Evolutionary conservation across 2,113 vertebrate genomes (phyloP).

Genomic region (Rhineura floridana): DNA sequence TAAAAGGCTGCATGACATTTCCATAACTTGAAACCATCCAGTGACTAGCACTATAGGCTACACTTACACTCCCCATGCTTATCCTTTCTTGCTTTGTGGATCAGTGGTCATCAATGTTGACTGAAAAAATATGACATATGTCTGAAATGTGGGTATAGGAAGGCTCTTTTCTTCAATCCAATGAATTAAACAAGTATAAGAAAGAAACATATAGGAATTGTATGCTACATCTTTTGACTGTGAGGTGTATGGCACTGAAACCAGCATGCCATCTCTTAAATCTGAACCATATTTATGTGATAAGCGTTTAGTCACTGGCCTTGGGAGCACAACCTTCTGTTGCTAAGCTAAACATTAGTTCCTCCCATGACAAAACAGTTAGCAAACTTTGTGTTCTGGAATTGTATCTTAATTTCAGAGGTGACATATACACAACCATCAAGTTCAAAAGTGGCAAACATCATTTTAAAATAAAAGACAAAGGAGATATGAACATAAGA

Average conservation of each 20-base stretch:
- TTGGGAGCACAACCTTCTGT: not conserved
- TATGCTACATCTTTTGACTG: not conserved
- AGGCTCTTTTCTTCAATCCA: not conserved
- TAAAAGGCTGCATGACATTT: not conserved
- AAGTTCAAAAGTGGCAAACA: slow-evolving; percentile 55
- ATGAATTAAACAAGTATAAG: not conserved
- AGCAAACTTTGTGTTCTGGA: slow-evolving; percentile 48
- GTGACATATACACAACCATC: slow-evolving; percentile 56
- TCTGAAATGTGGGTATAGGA: too few relatives aligned
- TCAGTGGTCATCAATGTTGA: not conserved
- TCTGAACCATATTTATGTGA: not conserved
- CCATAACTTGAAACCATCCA: not conserved
- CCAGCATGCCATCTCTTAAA: not conserved
- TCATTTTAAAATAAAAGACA: slow-evolving; percentile 47
- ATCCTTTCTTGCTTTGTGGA: not conserved
- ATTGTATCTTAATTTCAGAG: slow-evolving; percentile 46
- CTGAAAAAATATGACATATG: too few relatives aligned
- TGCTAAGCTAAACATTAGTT: slow-evolving; percentile 1
- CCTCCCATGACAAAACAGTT: slow-evolving; percentile 54
- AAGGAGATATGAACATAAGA: slow-evolving; percentile 42
- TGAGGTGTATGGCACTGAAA: not conserved
- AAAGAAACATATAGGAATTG: not conserved
- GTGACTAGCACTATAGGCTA: not conserved
- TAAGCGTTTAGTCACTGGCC: not conserved
- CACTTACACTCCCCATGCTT: not conserved